Evolutionary conservation across 2,113 vertebrate genomes (phyloP).

Genomic region (Rhinichthys klamathensis): DNA sequence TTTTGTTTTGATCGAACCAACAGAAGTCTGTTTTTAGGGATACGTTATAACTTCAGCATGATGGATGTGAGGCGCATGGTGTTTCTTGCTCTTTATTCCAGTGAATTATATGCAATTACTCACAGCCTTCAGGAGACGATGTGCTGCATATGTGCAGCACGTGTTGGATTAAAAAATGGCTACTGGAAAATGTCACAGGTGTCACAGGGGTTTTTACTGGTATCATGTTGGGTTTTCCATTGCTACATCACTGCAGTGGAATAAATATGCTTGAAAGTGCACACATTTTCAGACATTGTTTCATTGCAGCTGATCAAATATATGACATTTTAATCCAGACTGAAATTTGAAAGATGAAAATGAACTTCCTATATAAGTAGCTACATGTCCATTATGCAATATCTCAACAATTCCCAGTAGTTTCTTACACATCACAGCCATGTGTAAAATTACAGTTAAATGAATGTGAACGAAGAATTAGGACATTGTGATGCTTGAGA

Average conservation of each 20-base stretch:
- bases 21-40: constrained; percentile 13
- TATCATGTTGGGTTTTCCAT: constrained; percentile 69
- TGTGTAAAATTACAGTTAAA: too few species aligned
- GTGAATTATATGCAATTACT: neutral
- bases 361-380: neutral
- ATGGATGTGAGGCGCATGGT: neutral
- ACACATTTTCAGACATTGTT: constrained; percentile 52
- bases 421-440: too few species aligned
- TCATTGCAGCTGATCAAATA: constrained; percentile 39
- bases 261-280: constrained; percentile 69
- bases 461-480: too few species aligned
- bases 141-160: constrained; percentile 60
- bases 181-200: constrained; percentile 77
- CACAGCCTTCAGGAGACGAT: constrained; percentile 43
- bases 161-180: constrained; percentile 63
- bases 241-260: constrained; percentile 71
- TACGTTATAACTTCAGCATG: neutral
- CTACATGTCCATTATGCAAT: too few species aligned
- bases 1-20: constrained; percentile 14
- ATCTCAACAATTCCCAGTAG: too few species aligned
- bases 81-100: neutral
- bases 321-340: neutral
- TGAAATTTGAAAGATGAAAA: neutral
- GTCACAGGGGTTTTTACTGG: constrained; percentile 70
- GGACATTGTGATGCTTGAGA: too few species aligned